Percentiles rank a stretch among this genome's conserved stretches.
phyloP scores from a whole-genome alignment of 2,797 vertebrate genomes.

The Enteromius radiatus region DNA sequence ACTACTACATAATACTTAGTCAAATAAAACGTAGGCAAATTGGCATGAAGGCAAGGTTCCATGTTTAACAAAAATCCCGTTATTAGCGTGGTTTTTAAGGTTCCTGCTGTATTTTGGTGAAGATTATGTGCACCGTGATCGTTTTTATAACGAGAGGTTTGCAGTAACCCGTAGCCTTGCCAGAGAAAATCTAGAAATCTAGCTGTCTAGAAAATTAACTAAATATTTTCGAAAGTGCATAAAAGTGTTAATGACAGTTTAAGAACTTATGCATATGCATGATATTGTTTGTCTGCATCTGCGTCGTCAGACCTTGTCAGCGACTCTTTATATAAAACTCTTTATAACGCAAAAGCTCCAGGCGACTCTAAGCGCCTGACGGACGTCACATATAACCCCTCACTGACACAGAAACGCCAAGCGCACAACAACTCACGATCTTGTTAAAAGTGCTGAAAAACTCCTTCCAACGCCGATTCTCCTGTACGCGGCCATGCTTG shows the following conservation, averaged over 20 bases:
- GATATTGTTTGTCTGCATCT: background rate
- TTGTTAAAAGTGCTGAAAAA: constrained; percentile 63
- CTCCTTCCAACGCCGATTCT: constrained; percentile 65
- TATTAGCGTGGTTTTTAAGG: background rate
- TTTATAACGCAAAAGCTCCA: background rate
- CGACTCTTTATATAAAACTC: background rate
- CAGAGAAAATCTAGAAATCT: too few relatives aligned
- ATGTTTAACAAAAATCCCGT: background rate
- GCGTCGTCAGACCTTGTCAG: constrained; percentile 37
- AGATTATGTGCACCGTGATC: background rate
- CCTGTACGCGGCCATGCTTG: constrained; percentile 77
- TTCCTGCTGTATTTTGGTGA: background rate
- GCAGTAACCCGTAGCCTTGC: background rate
- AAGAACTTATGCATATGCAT: background rate
- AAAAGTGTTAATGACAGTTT: background rate
- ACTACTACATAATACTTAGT: background rate
- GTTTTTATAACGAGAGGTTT: background rate
- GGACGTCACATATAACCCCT: background rate
- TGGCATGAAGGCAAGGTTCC: background rate
- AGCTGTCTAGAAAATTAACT: background rate
- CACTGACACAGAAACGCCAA: background rate
- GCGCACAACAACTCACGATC: constrained; percentile 67
- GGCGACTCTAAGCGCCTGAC: background rate
- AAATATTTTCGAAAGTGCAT: background rate
- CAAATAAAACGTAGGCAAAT: background rate